Percentiles rank a stretch among this genome's conserved stretches.
These are phyloP conservation scores for Pterophyllum scalare DNA, from an alignment of 2,113 vertebrate genomes.

Conservation along the genomic window DNA sequence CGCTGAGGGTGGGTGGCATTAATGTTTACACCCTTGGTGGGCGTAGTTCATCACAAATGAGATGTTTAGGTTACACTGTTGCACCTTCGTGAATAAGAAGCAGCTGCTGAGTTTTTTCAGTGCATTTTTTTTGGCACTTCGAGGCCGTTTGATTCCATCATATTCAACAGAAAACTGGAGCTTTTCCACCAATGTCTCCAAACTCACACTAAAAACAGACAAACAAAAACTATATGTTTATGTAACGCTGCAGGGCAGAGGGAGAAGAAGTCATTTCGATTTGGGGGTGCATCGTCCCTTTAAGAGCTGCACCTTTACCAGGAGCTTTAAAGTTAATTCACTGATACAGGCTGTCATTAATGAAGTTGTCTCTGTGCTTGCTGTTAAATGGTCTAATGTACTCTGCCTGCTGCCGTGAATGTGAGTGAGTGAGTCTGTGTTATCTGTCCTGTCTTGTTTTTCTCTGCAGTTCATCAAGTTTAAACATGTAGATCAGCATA, in stretches of 20 bases:
- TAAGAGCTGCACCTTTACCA: neutral
- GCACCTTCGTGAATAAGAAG: neutral
- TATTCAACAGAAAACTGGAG: neutral
- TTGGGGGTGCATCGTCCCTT: neutral
- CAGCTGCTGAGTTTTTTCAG: neutral
- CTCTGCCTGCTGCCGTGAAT: neutral
- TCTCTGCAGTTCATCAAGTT: too few species aligned
- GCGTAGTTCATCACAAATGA: neutral
- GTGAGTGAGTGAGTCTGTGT: neutral
- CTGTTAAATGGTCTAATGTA: neutral
- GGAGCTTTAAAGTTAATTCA: neutral
- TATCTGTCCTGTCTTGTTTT: too few species aligned
- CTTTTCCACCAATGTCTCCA: neutral
- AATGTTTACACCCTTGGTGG: neutral
- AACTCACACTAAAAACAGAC: rapidly evolving
- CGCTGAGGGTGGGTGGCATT: neutral
- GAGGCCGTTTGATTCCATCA: neutral
- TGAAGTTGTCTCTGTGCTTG: neutral
- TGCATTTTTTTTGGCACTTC: neutral
- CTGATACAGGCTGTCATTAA: neutral
- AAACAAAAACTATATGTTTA: neutral
- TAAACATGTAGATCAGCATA: too few species aligned
- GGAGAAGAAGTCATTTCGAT: neutral
- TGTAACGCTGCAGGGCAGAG: neutral
- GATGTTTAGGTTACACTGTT: too few species aligned